Evolutionary conservation across 2,888 invertebrate species (phyloP).

Genomic region (Drosophila macrothrix): DNA sequence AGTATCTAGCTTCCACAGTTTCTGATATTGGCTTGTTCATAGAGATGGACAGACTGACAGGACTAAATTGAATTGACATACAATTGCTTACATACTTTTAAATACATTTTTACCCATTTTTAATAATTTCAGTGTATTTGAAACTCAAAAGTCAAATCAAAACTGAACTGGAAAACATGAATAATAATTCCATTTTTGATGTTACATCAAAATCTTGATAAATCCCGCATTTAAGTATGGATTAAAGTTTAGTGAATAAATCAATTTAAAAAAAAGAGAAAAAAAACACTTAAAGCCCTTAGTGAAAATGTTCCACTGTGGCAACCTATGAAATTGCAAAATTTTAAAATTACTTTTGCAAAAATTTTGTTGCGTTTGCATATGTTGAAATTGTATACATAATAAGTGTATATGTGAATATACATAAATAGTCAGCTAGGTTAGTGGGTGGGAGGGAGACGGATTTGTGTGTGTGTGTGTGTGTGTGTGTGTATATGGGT

Average conservation of each 20-base stretch:
- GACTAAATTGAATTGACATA: background rate
- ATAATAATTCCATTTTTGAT: background rate
- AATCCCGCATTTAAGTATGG: background rate
- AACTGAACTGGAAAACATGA: background rate
- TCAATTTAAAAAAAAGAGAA: background rate
- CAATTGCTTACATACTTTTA: background rate
- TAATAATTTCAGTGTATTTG: background rate
- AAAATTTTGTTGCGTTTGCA: constrained; percentile 20
- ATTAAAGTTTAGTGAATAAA: background rate
- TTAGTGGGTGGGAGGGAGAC: background rate
- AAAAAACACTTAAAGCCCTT: no score
- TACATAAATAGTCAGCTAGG: background rate
- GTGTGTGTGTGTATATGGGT: background rate
- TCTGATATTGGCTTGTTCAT: background rate
- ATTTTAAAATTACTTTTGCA: constrained; percentile 32
- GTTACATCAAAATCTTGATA: background rate
- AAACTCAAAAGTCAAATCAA: background rate
- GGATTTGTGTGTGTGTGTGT: background rate
- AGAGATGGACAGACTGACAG: background rate
- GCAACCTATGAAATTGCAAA: background rate
- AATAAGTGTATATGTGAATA: constrained; percentile 10
- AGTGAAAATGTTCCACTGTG: background rate
- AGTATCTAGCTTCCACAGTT: background rate
- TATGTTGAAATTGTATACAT: constrained; percentile 3
- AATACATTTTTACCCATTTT: background rate